Evolutionary conservation across 1,140 invertebrate genomes (phyloP).

Genomic region (Drosophila ambigua): DNA sequence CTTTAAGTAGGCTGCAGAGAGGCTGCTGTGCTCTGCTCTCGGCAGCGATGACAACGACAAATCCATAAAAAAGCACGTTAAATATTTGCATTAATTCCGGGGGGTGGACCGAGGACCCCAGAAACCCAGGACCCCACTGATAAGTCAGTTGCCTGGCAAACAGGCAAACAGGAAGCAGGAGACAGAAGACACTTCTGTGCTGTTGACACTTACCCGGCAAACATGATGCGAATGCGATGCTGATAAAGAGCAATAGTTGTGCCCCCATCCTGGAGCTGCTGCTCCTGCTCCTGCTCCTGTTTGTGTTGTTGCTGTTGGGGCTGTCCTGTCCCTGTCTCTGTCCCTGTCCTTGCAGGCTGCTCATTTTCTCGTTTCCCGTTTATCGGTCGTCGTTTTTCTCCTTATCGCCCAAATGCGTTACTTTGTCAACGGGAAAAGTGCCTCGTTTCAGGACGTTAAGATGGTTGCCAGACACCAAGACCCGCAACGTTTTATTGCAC

Average conservation of each 20-base stretch:
- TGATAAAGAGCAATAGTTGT: slow-evolving; percentile 78
- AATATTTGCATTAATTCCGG: slow-evolving; percentile 79
- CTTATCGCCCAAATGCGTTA: slow-evolving; percentile 71
- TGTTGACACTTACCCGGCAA: slow-evolving; percentile 75
- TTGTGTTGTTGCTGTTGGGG: slow-evolving; percentile 3
- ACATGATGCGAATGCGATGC: slow-evolving; percentile 73
- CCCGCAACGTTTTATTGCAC: slow-evolving; percentile 40
- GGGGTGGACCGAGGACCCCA: slow-evolving; percentile 4
- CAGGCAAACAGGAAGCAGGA: slow-evolving; percentile 25
- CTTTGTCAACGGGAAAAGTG: slow-evolving; percentile 71
- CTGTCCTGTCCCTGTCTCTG: slow-evolving; percentile 5
- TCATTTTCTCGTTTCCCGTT: slow-evolving; percentile 71
- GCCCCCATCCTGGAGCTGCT: slow-evolving; percentile 21
- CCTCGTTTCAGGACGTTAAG: slow-evolving; percentile 44
- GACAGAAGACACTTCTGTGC: slow-evolving; percentile 40
- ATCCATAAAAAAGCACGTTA: slow-evolving; percentile 78
- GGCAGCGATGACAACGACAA: slow-evolving; percentile 65
- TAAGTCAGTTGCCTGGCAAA: slow-evolving; percentile 50
- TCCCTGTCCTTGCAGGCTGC: slow-evolving; percentile 40
- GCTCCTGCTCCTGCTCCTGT: slow-evolving; percentile 15
- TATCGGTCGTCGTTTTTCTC: slow-evolving; percentile 45
- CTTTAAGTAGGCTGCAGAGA: slow-evolving; percentile 27
- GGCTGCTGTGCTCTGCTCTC: not conserved
- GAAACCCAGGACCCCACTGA: slow-evolving; percentile 24
- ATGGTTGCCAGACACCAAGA: slow-evolving; percentile 33